Evolutionary conservation across 1,140 invertebrate genomes (phyloP), one percentile per base, ranked within the genome.

Genomic region (Lanistes nyassanus): DNA sequence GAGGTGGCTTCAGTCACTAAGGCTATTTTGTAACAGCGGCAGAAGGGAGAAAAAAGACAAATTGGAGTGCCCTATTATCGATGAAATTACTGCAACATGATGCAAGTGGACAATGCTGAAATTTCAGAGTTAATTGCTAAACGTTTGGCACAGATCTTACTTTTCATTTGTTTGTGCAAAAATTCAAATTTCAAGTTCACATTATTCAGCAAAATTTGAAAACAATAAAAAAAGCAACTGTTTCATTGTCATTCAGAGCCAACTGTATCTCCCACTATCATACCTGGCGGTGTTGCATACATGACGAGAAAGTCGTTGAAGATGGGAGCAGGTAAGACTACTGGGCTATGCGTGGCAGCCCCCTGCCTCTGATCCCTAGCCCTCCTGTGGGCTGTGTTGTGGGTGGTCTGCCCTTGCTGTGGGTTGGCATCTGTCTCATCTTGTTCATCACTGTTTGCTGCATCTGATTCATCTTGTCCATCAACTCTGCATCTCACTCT

Each of bases 291-390:
- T 36, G 96, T 98, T 16, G 96, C 97, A 88, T 96, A 98, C 39
- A 94, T 94, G 82, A 98, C 94, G 16, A 98, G 90, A 89, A 97
- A 96, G 88, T 98, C 96, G 31, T 96, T 96, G 89, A 96, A 94
- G 76, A 93, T 91, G 21, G 97, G 96, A 2, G 74, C 47, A 4
- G 76, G 79, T 29, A 36, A 53, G 7, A 77, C 51, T 34, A 31
- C 65, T 62, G 7, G 55, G 21, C n/a, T 37, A 7, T 16, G 11
- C n/a, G 39, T 42, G 4, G 2, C 67, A 34, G 19, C 16, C 29
- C 9, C 13, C 37, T 23, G 36, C 16, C 71, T 7, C 21, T 23
- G 62, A 13, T 9, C 9, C 19, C 19, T 16, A 13, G 42, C 42
- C 9, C 19, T 16, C 42, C 42, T 31, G 53, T 36, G 37, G 37